A percentile compares a stretch with the other conserved stretches of the same genome.
These are phyloP conservation scores for Callospermophilus lateralis DNA, from an alignment of 2,113 vertebrate species.

Conservation along the genomic window DNA sequence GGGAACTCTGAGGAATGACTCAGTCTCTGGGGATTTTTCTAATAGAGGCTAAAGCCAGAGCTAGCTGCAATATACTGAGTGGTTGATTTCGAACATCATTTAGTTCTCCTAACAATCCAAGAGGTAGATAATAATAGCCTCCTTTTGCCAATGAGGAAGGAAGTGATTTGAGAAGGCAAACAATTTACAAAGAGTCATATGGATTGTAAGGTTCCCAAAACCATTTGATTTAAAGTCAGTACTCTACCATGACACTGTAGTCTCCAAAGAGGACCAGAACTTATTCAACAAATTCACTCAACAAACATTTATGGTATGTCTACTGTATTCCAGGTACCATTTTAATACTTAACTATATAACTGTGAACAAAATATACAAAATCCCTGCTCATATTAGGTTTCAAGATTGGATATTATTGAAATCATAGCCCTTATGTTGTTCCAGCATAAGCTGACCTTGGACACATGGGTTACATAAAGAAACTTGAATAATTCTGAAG, in stretches of 20 bases:
- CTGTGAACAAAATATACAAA: conserved; percentile 62
- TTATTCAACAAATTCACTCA: conserved; percentile 14
- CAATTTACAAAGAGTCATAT: background rate
- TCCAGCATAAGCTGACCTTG: conserved; percentile 22
- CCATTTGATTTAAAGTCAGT: background rate
- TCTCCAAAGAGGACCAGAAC: conserved; percentile 24
- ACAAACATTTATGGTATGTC: background rate
- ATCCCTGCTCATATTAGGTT: background rate
- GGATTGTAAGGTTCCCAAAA: background rate
- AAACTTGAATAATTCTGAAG: conserved; percentile 49
- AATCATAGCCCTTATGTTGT: background rate
- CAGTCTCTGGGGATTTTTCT: background rate
- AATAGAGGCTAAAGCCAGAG: background rate
- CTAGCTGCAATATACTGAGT: background rate
- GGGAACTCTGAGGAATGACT: background rate
- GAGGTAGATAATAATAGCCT: background rate
- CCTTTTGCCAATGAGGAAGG: conserved; percentile 8
- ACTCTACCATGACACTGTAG: background rate
- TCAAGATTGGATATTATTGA: conserved; percentile 17
- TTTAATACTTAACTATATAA: background rate
- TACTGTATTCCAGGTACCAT: background rate
- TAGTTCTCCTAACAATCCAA: conserved; percentile 7
- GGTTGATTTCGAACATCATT: background rate
- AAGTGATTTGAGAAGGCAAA: background rate
- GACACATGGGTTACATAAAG: background rate